Evolutionary conservation across 1,140 invertebrate species (phyloP).

Genomic region (Rhagoletis pomonella): DNA sequence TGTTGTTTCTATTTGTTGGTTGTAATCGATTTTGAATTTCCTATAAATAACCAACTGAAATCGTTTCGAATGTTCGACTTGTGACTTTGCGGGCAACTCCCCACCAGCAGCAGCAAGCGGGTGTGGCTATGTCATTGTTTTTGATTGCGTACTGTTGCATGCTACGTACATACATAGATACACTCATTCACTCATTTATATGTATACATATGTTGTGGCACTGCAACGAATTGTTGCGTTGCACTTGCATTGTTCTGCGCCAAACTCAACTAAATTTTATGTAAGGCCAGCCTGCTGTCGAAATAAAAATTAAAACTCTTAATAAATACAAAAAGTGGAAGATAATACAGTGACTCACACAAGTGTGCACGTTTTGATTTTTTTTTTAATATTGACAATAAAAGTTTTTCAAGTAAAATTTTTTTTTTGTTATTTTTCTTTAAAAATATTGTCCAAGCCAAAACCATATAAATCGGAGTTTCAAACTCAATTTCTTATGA

Average conservation of each 20-base stretch:
- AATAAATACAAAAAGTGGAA: background rate
- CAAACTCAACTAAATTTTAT: conserved; percentile 11
- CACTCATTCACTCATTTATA: background rate
- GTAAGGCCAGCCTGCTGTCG: background rate
- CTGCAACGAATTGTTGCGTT: conserved; percentile 30
- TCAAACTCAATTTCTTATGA: no score
- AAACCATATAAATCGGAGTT: no score
- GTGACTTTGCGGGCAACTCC: no score
- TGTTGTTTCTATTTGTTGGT: background rate
- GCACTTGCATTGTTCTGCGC: conserved; percentile 20
- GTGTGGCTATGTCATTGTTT: no score
- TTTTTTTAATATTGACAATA: no score
- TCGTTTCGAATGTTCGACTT: background rate
- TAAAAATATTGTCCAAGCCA: no score
- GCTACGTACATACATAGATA: background rate
- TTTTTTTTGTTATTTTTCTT: no score
- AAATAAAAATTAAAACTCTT: conserved; percentile 21
- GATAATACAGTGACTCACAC: background rate
- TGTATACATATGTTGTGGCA: background rate
- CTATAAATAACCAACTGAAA: conserved; percentile 31
- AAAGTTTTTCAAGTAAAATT: no score
- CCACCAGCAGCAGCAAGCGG: no score
- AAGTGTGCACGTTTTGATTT: no score
- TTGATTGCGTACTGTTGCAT: no score
- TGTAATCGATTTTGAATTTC: conserved; percentile 33